phyloP scores from a whole-genome alignment of 1,140 invertebrate species.

The Bombus pascuorum region DNA sequence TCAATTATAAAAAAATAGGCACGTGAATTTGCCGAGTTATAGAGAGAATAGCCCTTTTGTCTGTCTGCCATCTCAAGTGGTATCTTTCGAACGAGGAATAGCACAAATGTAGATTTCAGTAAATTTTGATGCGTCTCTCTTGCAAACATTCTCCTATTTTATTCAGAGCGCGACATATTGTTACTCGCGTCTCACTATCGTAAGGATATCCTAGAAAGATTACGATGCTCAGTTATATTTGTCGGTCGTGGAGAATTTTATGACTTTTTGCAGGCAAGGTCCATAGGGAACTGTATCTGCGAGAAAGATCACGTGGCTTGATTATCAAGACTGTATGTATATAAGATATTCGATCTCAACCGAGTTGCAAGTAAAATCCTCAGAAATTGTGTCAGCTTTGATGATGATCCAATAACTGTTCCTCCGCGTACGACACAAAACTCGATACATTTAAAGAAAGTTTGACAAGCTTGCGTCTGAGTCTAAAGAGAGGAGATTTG shows the following conservation, averaged over 20 bases:
- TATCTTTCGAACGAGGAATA: too few species aligned
- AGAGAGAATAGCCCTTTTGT: too few species aligned
- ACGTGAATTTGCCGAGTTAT: too few species aligned
- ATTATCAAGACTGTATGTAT: not conserved
- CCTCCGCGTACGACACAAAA: not conserved
- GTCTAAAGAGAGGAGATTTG: not conserved
- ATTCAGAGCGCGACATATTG: too few species aligned
- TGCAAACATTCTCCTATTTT: too few species aligned
- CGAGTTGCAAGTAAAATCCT: not conserved
- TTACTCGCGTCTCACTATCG: too few species aligned
- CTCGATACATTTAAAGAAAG: not conserved
- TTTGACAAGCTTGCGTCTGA: not conserved
- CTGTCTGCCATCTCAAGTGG: too few species aligned
- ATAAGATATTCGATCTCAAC: not conserved
- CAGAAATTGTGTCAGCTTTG: not conserved
- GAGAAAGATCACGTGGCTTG: not conserved
- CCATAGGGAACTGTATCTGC: not conserved
- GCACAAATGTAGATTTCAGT: too few species aligned
- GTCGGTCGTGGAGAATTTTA: not conserved
- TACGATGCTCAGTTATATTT: not conserved
- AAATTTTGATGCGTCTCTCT: too few species aligned
- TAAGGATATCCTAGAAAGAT: too few species aligned
- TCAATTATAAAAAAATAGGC: too few species aligned
- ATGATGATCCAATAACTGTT: not conserved
- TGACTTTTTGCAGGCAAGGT: too few species aligned